Conservation (phyloP, 2,888 invertebrate species). For the Temnothorax unifasciatus region DNA sequence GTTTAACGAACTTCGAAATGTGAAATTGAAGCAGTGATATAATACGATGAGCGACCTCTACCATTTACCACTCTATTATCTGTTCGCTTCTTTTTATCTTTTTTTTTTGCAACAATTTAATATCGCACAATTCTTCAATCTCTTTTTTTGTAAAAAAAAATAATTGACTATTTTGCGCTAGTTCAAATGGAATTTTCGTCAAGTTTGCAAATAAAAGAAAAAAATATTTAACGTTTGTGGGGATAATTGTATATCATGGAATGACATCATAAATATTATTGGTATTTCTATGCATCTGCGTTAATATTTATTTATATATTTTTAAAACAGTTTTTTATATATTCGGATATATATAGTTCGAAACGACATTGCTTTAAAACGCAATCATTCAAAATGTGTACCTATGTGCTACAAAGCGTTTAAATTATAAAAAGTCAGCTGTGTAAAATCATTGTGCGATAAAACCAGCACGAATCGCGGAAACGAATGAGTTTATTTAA, state of each 20-base stretch:
- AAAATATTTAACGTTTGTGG: background rate
- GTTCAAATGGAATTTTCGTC: background rate
- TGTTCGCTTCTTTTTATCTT: background rate
- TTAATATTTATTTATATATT: background rate
- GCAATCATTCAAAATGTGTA: background rate
- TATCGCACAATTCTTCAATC: background rate
- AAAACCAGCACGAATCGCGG: background rate
- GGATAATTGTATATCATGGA: background rate
- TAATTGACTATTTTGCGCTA: background rate
- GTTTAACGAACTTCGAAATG: background rate
- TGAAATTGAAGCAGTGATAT: background rate
- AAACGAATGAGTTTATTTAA: slow-evolving; percentile 44
- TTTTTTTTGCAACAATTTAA: background rate
- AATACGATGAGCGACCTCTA: background rate
- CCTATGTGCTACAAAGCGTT: background rate
- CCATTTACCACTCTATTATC: slow-evolving; percentile 5
- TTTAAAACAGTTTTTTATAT: background rate
- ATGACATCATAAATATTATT: background rate
- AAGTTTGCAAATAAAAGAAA: background rate
- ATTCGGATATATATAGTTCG: background rate
- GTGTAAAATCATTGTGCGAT: background rate
- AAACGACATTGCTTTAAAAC: background rate
- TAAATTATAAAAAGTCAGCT: background rate
- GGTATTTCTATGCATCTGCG: background rate
- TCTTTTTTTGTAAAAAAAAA: background rate